A percentile compares a stretch with the other conserved stretches of the same genome.
Conservation (phyloP, 2,797 vertebrate species). For the Lithobates sylvaticus region DNA sequence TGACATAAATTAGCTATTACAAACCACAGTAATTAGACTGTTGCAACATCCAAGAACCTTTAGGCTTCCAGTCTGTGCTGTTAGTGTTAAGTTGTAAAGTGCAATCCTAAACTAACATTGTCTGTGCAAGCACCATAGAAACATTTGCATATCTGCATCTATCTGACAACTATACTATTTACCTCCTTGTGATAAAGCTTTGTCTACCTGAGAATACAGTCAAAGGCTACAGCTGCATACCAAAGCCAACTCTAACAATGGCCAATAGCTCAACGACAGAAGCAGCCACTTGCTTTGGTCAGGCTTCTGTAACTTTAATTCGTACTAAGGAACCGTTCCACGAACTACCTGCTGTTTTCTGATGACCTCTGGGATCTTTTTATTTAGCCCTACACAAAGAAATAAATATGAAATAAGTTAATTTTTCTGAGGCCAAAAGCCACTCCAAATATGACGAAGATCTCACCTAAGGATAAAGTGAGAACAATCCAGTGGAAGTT, state of each 20-base stretch:
- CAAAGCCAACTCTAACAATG: slow-evolving; percentile 99
- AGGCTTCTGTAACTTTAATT: slow-evolving; percentile 98
- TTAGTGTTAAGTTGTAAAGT: slow-evolving; percentile 93
- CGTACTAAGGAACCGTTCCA: slow-evolving; percentile 98
- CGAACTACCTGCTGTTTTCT: slow-evolving; percentile 97
- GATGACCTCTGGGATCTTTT: slow-evolving; percentile 99
- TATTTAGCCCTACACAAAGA: slow-evolving; percentile 97
- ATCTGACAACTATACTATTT: slow-evolving; percentile 96
- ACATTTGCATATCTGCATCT: slow-evolving; percentile 94
- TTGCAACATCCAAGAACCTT: slow-evolving; percentile 87
- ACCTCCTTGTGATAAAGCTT: slow-evolving; percentile 99
- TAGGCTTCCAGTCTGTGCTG: slow-evolving; percentile 94
- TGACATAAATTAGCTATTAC: slow-evolving; percentile 93
- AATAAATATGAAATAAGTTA: slow-evolving; percentile 83
- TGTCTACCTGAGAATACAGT: slow-evolving; percentile 99
- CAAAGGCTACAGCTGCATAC: slow-evolving; percentile 99
- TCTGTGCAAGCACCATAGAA: slow-evolving; percentile 92
- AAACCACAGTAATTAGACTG: slow-evolving; percentile 93
- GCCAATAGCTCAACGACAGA: slow-evolving; percentile 99
- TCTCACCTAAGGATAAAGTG: slow-evolving; percentile 83
- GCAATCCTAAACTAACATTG: slow-evolving; percentile 89
- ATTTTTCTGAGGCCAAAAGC: slow-evolving; percentile 88
- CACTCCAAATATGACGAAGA: slow-evolving; percentile 84
- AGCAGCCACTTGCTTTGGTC: slow-evolving; percentile 93
- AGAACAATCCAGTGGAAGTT: slow-evolving; percentile 83